Percentiles rank a stretch among this genome's conserved stretches.
Evolutionary conservation across 2,113 vertebrate genomes (phyloP).

Genomic region (Leiothrix lutea): DNA sequence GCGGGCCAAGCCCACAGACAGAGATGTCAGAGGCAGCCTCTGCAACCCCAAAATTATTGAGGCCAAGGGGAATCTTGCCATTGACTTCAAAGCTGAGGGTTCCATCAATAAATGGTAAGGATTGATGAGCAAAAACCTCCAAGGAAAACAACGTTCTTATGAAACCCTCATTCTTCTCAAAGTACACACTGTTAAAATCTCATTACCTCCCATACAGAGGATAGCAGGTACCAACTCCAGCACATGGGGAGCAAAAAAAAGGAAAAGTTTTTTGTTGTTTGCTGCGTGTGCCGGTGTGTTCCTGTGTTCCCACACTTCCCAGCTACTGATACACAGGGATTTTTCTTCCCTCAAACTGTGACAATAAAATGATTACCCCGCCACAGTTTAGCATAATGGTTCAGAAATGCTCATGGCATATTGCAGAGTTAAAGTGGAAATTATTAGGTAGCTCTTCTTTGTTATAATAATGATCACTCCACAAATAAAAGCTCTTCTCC

Average conservation of each 20-base stretch:
- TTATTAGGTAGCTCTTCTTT: conserved; percentile 86
- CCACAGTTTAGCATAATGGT: conserved; percentile 86
- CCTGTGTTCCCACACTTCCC: conserved; percentile 8
- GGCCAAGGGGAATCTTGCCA: not conserved
- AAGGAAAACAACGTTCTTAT: not conserved
- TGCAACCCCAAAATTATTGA: not conserved
- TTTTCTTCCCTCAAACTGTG: conserved; percentile 78
- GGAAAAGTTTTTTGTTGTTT: conserved; percentile 18
- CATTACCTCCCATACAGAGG: not conserved
- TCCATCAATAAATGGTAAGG: not conserved
- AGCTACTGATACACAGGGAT: conserved; percentile 71
- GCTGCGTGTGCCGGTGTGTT: not conserved
- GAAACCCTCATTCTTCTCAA: not conserved
- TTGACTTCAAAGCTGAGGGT: not conserved
- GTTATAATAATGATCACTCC: conserved; percentile 88
- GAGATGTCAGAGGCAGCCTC: not conserved
- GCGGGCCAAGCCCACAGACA: not conserved
- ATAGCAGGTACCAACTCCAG: not conserved
- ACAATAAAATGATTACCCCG: conserved; percentile 83
- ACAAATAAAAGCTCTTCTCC: conserved; percentile 90
- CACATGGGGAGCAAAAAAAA: not conserved
- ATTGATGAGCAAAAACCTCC: not conserved
- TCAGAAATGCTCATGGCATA: conserved; percentile 82
- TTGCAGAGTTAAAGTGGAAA: conserved; percentile 84
- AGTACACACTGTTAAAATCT: not conserved